phyloP scores from a whole-genome alignment of 2,888 invertebrate species.

The Actias luna region DNA sequence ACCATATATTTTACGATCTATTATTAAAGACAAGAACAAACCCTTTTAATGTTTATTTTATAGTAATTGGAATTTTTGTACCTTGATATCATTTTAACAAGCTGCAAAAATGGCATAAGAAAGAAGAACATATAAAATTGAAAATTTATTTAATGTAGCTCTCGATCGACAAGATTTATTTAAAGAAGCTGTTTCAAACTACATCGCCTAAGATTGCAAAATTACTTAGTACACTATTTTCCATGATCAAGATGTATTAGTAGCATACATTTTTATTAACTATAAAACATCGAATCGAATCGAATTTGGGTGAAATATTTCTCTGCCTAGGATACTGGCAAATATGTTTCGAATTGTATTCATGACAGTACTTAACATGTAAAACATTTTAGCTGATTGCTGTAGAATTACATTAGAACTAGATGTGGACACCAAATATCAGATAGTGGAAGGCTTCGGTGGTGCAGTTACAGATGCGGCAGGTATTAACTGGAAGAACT shows the following conservation, averaged over 20 bases:
- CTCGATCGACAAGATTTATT: too few species aligned
- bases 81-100: too few species aligned
- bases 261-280: too few species aligned
- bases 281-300: too few species aligned
- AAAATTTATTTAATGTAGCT: too few species aligned
- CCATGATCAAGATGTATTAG: too few species aligned
- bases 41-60: not conserved
- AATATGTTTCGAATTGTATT: not conserved
- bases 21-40: not conserved
- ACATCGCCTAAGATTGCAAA: too few species aligned
- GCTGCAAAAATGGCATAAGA: too few species aligned
- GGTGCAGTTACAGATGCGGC: conserved; percentile 89
- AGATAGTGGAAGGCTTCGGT: conserved; percentile 90
- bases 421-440: conserved; percentile 61
- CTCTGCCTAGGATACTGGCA: not conserved
- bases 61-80: not conserved
- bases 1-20: not conserved
- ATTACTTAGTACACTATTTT: too few species aligned
- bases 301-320: too few species aligned
- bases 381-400: not conserved
- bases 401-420: conserved; percentile 15
- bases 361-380: not conserved
- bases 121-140: too few species aligned
- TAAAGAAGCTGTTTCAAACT: too few species aligned
- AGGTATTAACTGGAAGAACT: conserved; percentile 83